Evolutionary conservation across 2,113 vertebrate species (phyloP), one percentile per base, ranked within the genome.

Genomic region (Ginglymostoma cirratum): DNA sequence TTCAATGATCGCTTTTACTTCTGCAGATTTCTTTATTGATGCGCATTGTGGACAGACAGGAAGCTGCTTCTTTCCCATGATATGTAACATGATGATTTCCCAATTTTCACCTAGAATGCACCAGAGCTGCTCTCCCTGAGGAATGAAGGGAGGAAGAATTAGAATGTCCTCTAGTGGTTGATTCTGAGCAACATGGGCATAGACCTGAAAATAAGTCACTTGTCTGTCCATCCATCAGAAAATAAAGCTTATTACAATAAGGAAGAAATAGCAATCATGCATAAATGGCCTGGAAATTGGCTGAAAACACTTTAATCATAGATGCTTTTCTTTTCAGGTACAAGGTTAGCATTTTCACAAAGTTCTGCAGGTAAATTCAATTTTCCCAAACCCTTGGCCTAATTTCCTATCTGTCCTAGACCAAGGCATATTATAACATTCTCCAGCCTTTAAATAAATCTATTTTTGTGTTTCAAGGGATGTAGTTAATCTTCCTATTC

Each of bases 391-490:
- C 67, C 67, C 69, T 70, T 30, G 69, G 45, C 67, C 69, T 72
- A 34, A 72, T 48, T 69, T 95, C 67, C 38, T 72, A 10, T 52
- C 69, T 52, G 2, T 67, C 38, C 61, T n/a, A 67, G n/a, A 90
- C 6, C 24, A 30, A 48, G 45, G 21, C 3, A 76, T 45, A 76
- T 23, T 72, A 70, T 45, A 72, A 95, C 30, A 76, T 95, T 48
- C 27, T 93, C 61, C 61, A 93, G 89, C 61, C 66, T 93, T 38
- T 93, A 66, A 65, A 66, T 61, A 66, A 65, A 93, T 93, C 61
- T 93, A 93, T 93, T 93, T 93, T 34, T 93, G 89, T 93, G 38
- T 93, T 93, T 93, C 89, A 93, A 19, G 66, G 89, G n/a, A 21
- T 93, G n/a, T 93, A 93, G 21, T n/a, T 93, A 23, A 6, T 38